Conservation (phyloP, 2,797 vertebrate genomes). For the Meriones psammophilus region DNA sequence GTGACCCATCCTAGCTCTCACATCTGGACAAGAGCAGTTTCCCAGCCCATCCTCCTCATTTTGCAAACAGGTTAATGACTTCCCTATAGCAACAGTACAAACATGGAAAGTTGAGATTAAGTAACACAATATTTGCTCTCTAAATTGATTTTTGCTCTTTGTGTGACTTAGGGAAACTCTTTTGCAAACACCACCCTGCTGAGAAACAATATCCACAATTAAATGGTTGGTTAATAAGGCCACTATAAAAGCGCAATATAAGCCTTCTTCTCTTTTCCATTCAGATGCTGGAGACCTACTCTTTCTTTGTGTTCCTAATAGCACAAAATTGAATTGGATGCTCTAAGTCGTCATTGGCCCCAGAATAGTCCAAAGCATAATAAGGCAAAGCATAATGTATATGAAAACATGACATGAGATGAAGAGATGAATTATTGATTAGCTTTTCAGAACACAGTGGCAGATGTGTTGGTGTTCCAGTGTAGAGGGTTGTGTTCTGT, state of each 20-base stretch:
- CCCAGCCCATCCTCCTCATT: neutral
- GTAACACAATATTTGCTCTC: constrained; percentile 54
- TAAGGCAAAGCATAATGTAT: neutral
- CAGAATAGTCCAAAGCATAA: neutral
- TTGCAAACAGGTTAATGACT: neutral
- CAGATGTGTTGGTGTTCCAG: constrained; percentile 28
- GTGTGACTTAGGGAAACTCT: neutral
- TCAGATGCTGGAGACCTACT: neutral
- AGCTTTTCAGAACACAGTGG: neutral
- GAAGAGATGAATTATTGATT: constrained; percentile 70
- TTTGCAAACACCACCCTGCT: neutral
- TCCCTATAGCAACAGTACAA: constrained; percentile 23
- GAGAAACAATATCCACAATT: constrained; percentile 21
- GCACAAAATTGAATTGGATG: neutral
- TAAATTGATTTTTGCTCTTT: constrained; percentile 63
- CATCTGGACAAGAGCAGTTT: neutral
- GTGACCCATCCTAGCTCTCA: neutral
- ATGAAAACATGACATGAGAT: neutral
- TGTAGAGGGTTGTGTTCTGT: neutral
- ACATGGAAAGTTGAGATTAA: constrained; percentile 49
- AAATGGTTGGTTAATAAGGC: neutral
- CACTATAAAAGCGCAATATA: neutral
- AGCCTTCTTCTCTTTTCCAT: neutral
- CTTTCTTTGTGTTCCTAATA: neutral
- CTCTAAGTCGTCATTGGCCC: neutral